Evolutionary conservation across 2,888 invertebrate genomes (phyloP), one percentile per base, ranked within the genome.

Genomic region (Helobdella robusta): DNA sequence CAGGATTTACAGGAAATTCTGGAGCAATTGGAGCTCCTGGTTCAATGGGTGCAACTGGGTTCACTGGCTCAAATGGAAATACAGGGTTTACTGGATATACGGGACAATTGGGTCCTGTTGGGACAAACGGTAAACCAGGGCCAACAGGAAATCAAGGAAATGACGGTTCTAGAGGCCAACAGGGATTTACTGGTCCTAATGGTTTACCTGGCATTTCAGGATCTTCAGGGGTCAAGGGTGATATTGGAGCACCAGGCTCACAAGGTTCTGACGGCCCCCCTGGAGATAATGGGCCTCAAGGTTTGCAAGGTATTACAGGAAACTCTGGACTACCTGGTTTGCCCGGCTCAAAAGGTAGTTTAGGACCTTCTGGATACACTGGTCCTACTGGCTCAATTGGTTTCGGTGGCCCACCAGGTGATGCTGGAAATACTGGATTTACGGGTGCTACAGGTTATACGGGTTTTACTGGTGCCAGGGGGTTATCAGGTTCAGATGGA

Each of bases 311-410:
- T 23, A 15, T 23, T 25, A 23, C 63, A 20, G 66, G 66, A 44
- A 4, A 34, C 11, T 25, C 34, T 50, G 68, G 68, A n/a, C n/a
- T 30, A 28, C 48, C 54, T 20, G 67, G 67, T 34, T 18, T 5
- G 28, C 40, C 35, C 2, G 60, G 60, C 40, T 40, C 28, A 23
- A 40, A 23, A 18, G 60, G 60, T 23, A 18, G 15, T 4, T 28
- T 46, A 11, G 62, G 62, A 2, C 25, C 25, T 15, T 32, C 50
- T 48, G 62, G 62, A 20, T 40, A 20, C 34, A 30, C 59, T 60
- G 65, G 65, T 11, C 0, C 36, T 3, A 59, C 8, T n/a, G 65
- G 65, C n/a, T 30, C 20, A 15, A 15, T 15, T 34, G 65, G 65
- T 25, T 28, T 28, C n/a, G 15, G 50, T 20, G 62, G 62, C 11